These are phyloP conservation scores for Aleiodes leptofemur DNA, from an alignment of 2,888 invertebrate species.

Conservation along the genomic window DNA sequence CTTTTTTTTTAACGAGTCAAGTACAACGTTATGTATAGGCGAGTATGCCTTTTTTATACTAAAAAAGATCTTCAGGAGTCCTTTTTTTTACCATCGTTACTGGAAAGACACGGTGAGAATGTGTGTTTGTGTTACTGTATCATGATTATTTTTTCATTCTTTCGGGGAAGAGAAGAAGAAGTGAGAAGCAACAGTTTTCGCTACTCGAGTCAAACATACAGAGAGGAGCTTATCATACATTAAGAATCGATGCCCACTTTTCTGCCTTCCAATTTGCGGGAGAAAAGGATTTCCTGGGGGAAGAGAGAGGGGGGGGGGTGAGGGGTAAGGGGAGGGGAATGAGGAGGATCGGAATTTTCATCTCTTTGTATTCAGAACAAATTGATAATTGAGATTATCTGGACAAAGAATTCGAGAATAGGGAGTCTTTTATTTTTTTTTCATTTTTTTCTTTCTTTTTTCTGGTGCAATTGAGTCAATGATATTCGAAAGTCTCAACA, in stretches of 20 bases:
- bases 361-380: conserved; percentile 5
- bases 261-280: not conserved
- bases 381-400: conserved; percentile 2
- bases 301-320: too few relatives aligned
- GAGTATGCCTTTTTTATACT: not conserved
- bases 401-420: not conserved
- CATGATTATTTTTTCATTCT: conserved; percentile 30
- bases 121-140: conserved; percentile 11
- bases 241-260: conserved; percentile 17
- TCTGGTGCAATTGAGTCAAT: too few relatives aligned
- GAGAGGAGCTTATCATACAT: conserved; percentile 29
- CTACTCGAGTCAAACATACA: not conserved
- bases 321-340: too few relatives aligned
- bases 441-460: too few relatives aligned
- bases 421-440: too few relatives aligned
- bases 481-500: conserved; percentile 25
- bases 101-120: not conserved
- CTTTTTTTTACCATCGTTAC: not conserved
- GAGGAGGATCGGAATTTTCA: too few relatives aligned
- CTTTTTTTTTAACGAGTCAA: conserved; percentile 17
- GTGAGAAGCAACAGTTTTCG: conserved; percentile 3
- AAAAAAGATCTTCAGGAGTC: not conserved
- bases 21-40: not conserved
- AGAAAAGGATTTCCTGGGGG: too few relatives aligned
- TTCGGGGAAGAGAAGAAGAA: conserved; percentile 21